Base-by-base conservation (phyloP, 2,888 invertebrate genomes). In the Sylvicola cinctus region DNA sequence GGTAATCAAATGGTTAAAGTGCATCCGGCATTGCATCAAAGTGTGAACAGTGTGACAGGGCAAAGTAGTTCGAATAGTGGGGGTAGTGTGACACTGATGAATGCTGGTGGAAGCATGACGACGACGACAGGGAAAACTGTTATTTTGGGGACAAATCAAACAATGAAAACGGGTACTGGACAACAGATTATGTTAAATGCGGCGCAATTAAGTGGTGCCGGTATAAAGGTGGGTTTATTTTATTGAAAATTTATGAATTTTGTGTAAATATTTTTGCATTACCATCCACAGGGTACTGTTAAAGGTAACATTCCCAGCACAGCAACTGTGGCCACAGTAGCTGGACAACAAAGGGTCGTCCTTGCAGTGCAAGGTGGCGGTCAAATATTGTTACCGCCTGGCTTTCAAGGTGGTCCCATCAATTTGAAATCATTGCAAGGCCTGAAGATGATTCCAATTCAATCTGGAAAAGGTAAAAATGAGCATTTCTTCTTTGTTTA, bases 371-470 rank as follows among this genome's bases (percentile, higher is more conserved):
- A 66, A 44, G 65, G 65, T 28, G 63, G 64, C 16, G 55, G 57
- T 1, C 70, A 70, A 49, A 65, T 71, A 40, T 52, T 70, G 36
- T 51, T 71, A 36, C 69, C 70, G n/a, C 64, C 66, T 7, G 66
- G 65, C 25, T 65, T 70, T 47, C 68, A 68, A 50, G 66, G 68
- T 15, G 63, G 64, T 3, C 60, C 66, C 16, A 58, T 70, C 36
- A 70, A 70, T 48, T 60, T 71, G 13, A 71, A 71, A 48, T 62
- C 67, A 8, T 48, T 70, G 39, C 68, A 70, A 51, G 68, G 65
- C 8, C 60, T 71, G 36, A 70, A 70, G 51, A 68, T 70, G 36
- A 68, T 70, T 39, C 67, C 68, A 2, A 49, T 68, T 36, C 52
- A 58, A 36, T 6, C 20, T 20, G 20, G 20, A 20, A 20, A 20